Base-by-base conservation (phyloP, 2,888 invertebrate genomes). In the Drosophila heteroneura region DNA sequence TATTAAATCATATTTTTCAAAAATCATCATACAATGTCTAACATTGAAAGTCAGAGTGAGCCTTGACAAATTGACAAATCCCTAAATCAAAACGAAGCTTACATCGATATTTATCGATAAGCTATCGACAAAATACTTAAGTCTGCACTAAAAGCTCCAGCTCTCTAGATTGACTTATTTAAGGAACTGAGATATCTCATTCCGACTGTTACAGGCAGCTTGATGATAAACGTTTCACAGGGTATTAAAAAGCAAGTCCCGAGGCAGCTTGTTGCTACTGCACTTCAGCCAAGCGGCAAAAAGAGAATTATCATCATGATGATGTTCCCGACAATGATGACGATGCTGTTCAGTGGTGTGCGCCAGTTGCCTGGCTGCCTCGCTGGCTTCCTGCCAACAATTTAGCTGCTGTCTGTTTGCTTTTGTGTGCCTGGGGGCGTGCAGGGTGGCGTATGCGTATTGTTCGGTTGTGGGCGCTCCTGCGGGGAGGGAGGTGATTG, bases 341-440 rank as follows among this genome's bases (percentile, higher is more conserved):
- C 61, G 68, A 72, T 63, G 67, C 51, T 61, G 79, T 56, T 67
- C 66, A 69, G 35, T 67, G 66, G 61, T 82, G 82, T 79, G 73
- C 62, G 82, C 49, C 73, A 68, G 76, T 59, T 68, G 76, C 67
- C 61, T 30, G n/a, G 51, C 52, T 76, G 75, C 67, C 72, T 76
- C 64, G 81, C 81, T 86, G 86, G 91, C 91, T 79, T 79, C 70
- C 79, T 87, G 86, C 86, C 86, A 87, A 80, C 91, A 86, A 85
- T 85, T 85, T 83, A 83, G 80, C 65, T 70, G 67, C 78, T 80
- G 78, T 68, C 77, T 77, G 71, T 88, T 73, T 80, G 69, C 79
- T 30, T 76, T 86, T 52, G 26, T 33, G 30, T 30, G 75, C 57
- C 60, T 10, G 37, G 3, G 12, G 53, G 19, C 5, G 9, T 7